A percentile compares a stretch with the other conserved stretches of the same genome.
Conservation (phyloP, 2,797 vertebrate species). For the Triplophysa bombifrons region DNA sequence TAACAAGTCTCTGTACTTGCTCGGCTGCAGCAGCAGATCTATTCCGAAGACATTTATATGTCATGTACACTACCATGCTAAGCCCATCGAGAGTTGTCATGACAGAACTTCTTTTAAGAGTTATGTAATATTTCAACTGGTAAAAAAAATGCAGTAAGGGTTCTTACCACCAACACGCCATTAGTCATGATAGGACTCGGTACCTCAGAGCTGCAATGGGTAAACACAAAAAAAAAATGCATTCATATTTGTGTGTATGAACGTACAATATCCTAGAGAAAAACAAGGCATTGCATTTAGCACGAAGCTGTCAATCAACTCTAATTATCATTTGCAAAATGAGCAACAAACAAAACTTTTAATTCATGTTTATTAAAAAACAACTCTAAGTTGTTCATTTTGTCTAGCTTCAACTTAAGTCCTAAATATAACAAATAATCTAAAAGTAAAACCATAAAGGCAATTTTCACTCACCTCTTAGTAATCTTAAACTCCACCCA, state of each 20-base stretch:
- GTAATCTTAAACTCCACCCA: slow-evolving; percentile 81
- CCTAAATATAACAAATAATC: too few relatives aligned
- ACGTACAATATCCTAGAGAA: neutral
- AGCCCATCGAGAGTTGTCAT: too few relatives aligned
- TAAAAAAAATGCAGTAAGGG: neutral
- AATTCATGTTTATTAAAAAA: too few relatives aligned
- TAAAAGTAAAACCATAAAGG: neutral
- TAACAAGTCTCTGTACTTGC: too few relatives aligned
- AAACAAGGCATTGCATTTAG: neutral
- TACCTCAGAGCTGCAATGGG: slow-evolving; percentile 70
- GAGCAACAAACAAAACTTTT: too few relatives aligned
- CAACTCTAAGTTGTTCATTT: too few relatives aligned
- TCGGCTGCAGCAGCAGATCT: too few relatives aligned
- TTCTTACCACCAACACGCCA: slow-evolving; percentile 83
- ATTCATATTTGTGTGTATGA: neutral
- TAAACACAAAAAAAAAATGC: neutral
- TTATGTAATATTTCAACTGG: neutral
- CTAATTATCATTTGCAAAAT: too few relatives aligned
- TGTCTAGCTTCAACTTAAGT: too few relatives aligned
- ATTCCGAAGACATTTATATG: too few relatives aligned
- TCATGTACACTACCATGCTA: too few relatives aligned
- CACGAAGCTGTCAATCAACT: too few relatives aligned
- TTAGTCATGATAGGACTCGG: slow-evolving; percentile 77
- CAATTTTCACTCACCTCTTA: slow-evolving; percentile 74
- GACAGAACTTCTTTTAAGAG: neutral